Base-by-base conservation (phyloP, 2,888 invertebrate genomes). In the Rugalucina vietnamica region DNA sequence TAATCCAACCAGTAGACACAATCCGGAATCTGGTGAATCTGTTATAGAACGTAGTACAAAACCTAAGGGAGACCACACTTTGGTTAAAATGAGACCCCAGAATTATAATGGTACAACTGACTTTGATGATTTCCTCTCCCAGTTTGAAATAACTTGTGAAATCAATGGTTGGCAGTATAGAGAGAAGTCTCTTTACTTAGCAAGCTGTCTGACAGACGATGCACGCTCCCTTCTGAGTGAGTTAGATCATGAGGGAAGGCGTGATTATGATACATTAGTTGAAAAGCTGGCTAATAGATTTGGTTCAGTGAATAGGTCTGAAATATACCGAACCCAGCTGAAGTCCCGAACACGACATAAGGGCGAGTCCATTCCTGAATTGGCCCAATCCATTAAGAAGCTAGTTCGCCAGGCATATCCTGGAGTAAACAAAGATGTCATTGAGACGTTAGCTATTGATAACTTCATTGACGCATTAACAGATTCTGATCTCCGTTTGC, bases 151-250 rank as follows among this genome's bases (percentile, higher is more conserved):
- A n/a, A n/a, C n/a, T n/a, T n/a, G n/a, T n/a, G n/a, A n/a, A n/a
- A n/a, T n/a, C n/a, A n/a, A n/a, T n/a, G n/a, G n/a, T n/a, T n/a
- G n/a, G n/a, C n/a, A n/a, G n/a, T n/a, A n/a, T n/a, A n/a, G n/a
- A n/a, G 54, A 39, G 14, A 86, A 87, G 77, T 60, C 84, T 29
- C 54, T 88, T 10, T 75, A 83, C 49, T 65, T 87, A n/a, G 89
- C 88, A 8, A 81, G 81, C 32, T 76, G 83, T 78, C 60, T 87
- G n/a, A 79, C 39, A 14, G 85, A 82, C 4, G 12, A 43, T 18
- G 85, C 85, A 27, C 49, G 78, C 14, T 54, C 86, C 0, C 27
- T 85, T 0, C 49, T 86, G 24, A 79, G 73, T 49, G 83, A 89
- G 65, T 12, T 85, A 1, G 43, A 50, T 39, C 32, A 79, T 29